phyloP scores from a whole-genome alignment of 2,113 vertebrate genomes.

The Entosphenus tridentatus region DNA sequence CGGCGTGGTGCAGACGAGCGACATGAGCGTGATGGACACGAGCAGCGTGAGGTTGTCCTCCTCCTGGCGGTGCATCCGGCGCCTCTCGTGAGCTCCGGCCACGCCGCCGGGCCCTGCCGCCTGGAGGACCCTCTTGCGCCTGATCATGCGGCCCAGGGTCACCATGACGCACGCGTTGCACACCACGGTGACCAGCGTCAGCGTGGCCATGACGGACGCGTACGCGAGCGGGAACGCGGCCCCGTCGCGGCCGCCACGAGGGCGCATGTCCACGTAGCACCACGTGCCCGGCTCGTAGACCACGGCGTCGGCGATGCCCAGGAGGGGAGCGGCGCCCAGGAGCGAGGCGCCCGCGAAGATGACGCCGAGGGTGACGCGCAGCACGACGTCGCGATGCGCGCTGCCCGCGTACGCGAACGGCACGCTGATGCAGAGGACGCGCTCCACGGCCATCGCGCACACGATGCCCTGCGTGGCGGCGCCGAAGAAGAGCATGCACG shows the following conservation, averaged over 20 bases:
- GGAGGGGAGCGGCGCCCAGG: constrained; percentile 26
- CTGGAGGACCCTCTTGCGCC: no score
- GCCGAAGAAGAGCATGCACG: constrained; percentile 56
- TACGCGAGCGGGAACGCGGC: constrained; percentile 28
- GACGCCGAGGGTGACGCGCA: constrained; percentile 10
- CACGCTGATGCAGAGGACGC: constrained; percentile 44
- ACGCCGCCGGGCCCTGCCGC: no score
- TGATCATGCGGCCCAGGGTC: constrained; percentile 24
- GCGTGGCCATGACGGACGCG: constrained; percentile 23
- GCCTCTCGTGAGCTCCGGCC: no score
- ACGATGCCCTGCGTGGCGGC: constrained; percentile 44
- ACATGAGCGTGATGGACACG: no score
- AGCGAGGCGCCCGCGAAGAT: constrained; percentile 18
- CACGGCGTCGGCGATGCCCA: constrained; percentile 17
- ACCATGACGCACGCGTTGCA: constrained; percentile 33
- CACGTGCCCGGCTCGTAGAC: constrained; percentile 38
- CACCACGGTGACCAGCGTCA: constrained; percentile 24
- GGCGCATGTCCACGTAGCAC: constrained; percentile 36
- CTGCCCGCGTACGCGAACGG: constrained; percentile 55
- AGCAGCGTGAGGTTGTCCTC: no score
- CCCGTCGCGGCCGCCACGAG: accelerated
- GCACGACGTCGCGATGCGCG: constrained; percentile 16
- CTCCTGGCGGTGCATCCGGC: no score
- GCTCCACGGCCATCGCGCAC: constrained; percentile 55
- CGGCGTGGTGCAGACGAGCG: no score